phyloP scores from a whole-genome alignment of 1,140 invertebrate species.

The Drosophila bocqueti region DNA sequence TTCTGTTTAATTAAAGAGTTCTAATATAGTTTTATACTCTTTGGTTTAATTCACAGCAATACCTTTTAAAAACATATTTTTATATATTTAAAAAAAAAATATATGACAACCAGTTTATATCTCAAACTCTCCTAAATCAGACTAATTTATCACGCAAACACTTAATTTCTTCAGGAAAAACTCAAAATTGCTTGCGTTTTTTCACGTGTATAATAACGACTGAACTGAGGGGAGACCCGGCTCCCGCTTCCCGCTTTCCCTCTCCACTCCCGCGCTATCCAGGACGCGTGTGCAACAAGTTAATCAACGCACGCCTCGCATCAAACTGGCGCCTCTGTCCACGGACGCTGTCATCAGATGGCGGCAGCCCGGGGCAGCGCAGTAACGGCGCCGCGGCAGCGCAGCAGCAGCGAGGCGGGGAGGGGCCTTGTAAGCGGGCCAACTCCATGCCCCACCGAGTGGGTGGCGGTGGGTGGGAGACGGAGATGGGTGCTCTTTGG shows the following conservation, averaged over 20 bases:
- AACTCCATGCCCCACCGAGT: constrained; percentile 15
- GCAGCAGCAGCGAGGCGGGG: constrained; percentile 19
- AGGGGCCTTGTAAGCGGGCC: constrained; percentile 22
- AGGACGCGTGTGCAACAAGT: constrained; percentile 80
- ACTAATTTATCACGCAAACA: not conserved
- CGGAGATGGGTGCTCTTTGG: constrained; percentile 1
- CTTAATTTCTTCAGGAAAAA: not conserved
- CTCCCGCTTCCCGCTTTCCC: not conserved
- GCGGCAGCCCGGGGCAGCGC: constrained; percentile 43
- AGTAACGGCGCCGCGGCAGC: constrained; percentile 30
- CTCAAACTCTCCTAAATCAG: not conserved
- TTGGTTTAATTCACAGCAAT: no score
- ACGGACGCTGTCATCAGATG: constrained; percentile 53
- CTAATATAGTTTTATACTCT: no score
- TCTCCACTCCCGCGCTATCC: constrained; percentile 9
- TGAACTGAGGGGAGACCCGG: not conserved
- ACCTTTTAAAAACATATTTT: not conserved
- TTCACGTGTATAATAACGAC: constrained; percentile 3
- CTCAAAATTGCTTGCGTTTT: not conserved
- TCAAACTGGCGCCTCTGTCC: constrained; percentile 72
- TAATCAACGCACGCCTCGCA: constrained; percentile 81
- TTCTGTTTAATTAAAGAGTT: not conserved
- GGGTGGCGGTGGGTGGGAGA: constrained; percentile 5
- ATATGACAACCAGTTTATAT: not conserved
- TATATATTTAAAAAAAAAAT: not conserved